Evolutionary conservation across 2,113 vertebrate genomes (phyloP).

Genomic region (Mesembrinibis cayennensis): DNA sequence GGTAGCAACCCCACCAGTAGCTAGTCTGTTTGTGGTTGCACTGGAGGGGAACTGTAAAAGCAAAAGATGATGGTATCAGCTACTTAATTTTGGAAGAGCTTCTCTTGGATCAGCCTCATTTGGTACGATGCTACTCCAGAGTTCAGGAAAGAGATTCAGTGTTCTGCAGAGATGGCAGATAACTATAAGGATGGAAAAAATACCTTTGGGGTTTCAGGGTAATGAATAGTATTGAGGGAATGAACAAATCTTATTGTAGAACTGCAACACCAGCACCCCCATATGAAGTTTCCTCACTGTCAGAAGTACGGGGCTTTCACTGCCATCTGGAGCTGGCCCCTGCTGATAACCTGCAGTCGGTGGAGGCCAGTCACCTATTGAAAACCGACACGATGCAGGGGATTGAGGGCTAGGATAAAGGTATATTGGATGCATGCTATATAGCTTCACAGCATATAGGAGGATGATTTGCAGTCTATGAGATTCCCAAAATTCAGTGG

Average conservation of each 20-base stretch:
- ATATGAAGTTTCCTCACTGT: not conserved
- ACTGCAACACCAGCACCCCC: not conserved
- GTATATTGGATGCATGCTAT: too few relatives aligned
- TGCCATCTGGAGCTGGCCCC: too few relatives aligned
- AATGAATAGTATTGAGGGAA: not conserved
- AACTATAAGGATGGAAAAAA: not conserved
- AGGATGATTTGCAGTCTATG: not conserved
- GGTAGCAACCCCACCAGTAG: not conserved
- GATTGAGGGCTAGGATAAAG: not conserved
- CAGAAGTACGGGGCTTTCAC: accelerated
- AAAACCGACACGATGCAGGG: accelerated
- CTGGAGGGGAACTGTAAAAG: not conserved
- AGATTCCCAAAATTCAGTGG: not conserved
- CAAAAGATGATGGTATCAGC: not conserved
- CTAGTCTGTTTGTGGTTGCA: not conserved
- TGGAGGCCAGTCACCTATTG: not conserved
- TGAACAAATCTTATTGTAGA: not conserved
- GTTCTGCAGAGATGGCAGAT: not conserved
- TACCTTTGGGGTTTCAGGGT: not conserved
- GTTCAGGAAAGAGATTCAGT: not conserved
- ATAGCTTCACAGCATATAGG: not conserved
- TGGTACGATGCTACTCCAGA: not conserved
- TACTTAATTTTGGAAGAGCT: not conserved
- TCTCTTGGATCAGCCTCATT: not conserved
- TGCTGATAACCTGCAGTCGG: not conserved